Evolutionary conservation across 53 echinoderm and acorn worm species (phyloP).

Genomic region (Echinarachnius parma): DNA sequence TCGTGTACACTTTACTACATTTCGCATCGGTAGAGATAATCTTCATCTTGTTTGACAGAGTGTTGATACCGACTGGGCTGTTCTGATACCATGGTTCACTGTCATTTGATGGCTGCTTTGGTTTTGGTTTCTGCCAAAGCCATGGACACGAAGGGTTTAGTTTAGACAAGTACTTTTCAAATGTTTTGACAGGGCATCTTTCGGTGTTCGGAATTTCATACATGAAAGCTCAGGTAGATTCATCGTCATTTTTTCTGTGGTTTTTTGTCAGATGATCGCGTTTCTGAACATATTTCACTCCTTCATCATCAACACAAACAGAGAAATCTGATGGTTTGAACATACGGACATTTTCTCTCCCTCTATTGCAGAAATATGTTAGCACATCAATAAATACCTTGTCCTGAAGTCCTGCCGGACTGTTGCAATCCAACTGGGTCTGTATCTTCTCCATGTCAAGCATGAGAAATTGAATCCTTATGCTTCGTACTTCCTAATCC

Average conservation of each 20-base stretch:
- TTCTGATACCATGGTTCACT: conserved; percentile 41
- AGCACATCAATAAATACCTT: conserved; percentile 59
- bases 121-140: conserved; percentile 45
- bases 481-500: conserved; percentile 43
- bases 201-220: conserved; percentile 44
- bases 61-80: conserved; percentile 41
- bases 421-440: conserved; percentile 38
- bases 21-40: conserved; percentile 38
- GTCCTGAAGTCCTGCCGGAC: conserved; percentile 51
- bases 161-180: conserved; percentile 34
- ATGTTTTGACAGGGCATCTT: conserved; percentile 47
- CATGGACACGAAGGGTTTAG: conserved; percentile 46
- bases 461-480: conserved; percentile 45
- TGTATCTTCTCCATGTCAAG: conserved; percentile 47
- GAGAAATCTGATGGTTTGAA: conserved; percentile 45
- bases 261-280: conserved; percentile 54
- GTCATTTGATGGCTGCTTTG: conserved; percentile 3
- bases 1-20: conserved; percentile 46
- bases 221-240: conserved; percentile 48
- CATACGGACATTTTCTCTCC: conserved; percentile 47
- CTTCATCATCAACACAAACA: conserved; percentile 38
- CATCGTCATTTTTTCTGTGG: conserved; percentile 42
- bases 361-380: conserved; percentile 54
- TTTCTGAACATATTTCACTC: conserved; percentile 35
- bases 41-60: conserved; percentile 50